Conservation (phyloP, 1,140 invertebrate genomes). For the Papilio polytes region DNA sequence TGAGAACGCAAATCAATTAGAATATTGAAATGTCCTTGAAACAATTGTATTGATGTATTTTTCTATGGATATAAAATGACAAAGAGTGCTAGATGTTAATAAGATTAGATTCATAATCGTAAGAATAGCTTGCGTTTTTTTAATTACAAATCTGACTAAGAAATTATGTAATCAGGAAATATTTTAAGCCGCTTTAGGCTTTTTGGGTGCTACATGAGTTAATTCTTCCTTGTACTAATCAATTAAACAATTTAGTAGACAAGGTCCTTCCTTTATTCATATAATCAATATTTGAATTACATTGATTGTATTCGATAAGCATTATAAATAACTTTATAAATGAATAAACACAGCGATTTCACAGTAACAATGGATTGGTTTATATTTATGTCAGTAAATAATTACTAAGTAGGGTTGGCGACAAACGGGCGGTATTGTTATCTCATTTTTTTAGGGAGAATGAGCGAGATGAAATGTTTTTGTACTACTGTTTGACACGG, state of each 20-base stretch:
- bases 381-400: background rate
- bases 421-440: no score
- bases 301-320: background rate
- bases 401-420: no score
- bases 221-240: constrained; percentile 1
- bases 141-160: background rate
- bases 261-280: background rate
- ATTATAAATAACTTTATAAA: background rate
- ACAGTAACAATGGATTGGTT: background rate
- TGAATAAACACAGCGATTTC: background rate
- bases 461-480: no score
- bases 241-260: background rate
- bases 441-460: no score
- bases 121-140: no score
- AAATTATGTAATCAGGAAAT: background rate
- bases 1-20: background rate
- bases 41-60: background rate
- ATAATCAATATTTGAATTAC: constrained; percentile 1
- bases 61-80: background rate
- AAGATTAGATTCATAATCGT: no score
- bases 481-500: no score
- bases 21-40: constrained; percentile 3
- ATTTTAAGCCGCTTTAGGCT: background rate
- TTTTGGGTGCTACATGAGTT: background rate
- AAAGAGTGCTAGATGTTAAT: no score